A percentile compares a stretch with the other conserved stretches of the same genome.
Conservation (phyloP, 1,140 invertebrate genomes). For the Meloidogyne exigua region DNA sequence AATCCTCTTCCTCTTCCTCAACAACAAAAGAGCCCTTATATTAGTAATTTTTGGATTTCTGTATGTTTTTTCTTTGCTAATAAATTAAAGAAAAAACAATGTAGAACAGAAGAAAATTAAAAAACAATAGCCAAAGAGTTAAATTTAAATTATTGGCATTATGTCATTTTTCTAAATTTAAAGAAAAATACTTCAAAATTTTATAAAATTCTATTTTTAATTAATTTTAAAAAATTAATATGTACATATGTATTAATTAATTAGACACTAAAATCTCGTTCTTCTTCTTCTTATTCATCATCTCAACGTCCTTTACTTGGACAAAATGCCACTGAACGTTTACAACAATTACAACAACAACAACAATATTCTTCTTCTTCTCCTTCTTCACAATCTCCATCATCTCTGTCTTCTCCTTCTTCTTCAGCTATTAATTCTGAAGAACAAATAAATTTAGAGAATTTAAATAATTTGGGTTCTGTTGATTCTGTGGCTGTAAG, state of each 20-base stretch:
- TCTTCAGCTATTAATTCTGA: not conserved
- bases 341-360: slow-evolving; percentile 10
- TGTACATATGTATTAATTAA: not conserved
- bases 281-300: slow-evolving; percentile 5
- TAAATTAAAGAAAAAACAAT: too few species aligned
- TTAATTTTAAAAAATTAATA: not conserved
- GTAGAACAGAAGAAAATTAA: too few species aligned
- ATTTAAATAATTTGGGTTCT: not conserved
- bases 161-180: too few species aligned
- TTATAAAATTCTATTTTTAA: not conserved
- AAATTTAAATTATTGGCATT: too few species aligned
- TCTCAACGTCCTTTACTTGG: not conserved
- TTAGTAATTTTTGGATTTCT: slow-evolving; percentile 24
- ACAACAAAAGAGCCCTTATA: not conserved
- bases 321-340: slow-evolving; percentile 9
- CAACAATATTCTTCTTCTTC: not conserved
- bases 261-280: slow-evolving; percentile 18
- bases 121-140: too few species aligned
- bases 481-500: slow-evolving; percentile 18
- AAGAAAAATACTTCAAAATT: too few species aligned
- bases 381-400: not conserved
- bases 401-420: not conserved
- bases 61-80: not conserved
- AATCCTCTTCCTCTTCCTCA: not conserved
- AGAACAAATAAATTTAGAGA: slow-evolving; percentile 5